A percentile compares a stretch with the other conserved stretches of the same genome.
Evolutionary conservation across 2,888 invertebrate species (phyloP).

Genomic region (Thecocarcelia acutangulata): DNA sequence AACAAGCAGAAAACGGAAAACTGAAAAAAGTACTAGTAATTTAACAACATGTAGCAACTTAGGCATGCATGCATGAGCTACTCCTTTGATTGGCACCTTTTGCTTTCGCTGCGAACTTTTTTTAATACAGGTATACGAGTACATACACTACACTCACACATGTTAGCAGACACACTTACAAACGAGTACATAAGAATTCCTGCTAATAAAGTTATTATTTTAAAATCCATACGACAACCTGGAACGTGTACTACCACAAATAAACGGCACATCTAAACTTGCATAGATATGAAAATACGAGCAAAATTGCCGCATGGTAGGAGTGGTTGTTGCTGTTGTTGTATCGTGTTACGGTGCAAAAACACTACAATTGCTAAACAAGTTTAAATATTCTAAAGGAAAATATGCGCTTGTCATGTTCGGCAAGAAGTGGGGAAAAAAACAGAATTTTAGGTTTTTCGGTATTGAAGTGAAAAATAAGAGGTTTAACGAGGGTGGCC

Average conservation of each 20-base stretch:
- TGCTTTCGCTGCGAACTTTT: too few relatives aligned
- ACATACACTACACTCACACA: neutral
- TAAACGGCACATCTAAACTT: constrained; percentile 18
- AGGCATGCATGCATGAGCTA: constrained; percentile 52
- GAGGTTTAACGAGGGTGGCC: constrained; percentile 1
- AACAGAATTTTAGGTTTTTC: constrained; percentile 5
- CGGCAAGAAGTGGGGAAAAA: neutral
- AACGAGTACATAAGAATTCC: neutral
- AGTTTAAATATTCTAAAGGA: constrained; percentile 43
- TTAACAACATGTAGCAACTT: constrained; percentile 35
- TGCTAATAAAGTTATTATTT: constrained; percentile 64
- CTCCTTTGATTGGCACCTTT: constrained; percentile 63
- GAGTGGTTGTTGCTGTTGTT: constrained; percentile 1
- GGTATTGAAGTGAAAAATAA: neutral
- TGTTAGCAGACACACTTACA: neutral
- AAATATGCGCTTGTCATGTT: constrained; percentile 22
- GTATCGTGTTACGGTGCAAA: constrained; percentile 23
- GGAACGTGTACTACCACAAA: constrained; percentile 27
- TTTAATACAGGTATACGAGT: too few relatives aligned
- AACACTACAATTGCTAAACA: constrained; percentile 29
- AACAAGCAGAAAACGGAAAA: constrained; percentile 33
- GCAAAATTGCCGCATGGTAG: constrained; percentile 34
- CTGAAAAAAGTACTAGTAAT: neutral
- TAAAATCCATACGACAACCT: constrained; percentile 49
- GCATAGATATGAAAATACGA: neutral